phyloP scores from a whole-genome alignment of 2,797 vertebrate species.

The Todus mexicanus region DNA sequence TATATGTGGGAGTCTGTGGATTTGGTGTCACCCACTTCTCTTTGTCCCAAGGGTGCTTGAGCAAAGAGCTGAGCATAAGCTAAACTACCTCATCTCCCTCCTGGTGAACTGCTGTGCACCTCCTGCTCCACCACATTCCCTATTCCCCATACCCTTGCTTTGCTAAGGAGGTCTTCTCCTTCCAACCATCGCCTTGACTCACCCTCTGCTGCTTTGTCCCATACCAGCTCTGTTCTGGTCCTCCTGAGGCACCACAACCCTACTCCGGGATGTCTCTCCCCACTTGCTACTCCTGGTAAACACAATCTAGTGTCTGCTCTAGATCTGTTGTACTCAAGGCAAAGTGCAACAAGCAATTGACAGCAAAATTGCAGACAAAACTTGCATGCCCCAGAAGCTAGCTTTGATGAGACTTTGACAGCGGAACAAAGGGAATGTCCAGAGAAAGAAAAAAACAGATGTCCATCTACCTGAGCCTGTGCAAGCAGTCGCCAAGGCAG shows the following conservation, averaged over 20 bases:
- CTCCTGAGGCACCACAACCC: background rate
- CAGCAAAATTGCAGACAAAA: background rate
- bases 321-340: background rate
- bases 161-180: background rate
- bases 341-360: background rate
- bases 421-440: background rate
- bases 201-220: background rate
- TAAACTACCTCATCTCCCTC: background rate
- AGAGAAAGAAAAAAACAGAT: background rate
- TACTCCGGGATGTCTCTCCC: background rate
- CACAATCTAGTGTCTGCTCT: background rate
- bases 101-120: background rate
- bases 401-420: background rate
- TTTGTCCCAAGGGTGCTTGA: background rate
- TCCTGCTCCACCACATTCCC: background rate
- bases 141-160: background rate
- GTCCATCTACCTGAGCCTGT: background rate
- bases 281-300: background rate
- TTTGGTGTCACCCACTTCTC: background rate
- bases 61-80: background rate
- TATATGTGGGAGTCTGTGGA: rapidly evolving
- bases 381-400: background rate
- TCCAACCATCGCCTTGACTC: background rate
- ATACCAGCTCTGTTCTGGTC: background rate
- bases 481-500: background rate